Conservation (phyloP, 2,113 vertebrate genomes). For the Anarrhichthys ocellatus region DNA sequence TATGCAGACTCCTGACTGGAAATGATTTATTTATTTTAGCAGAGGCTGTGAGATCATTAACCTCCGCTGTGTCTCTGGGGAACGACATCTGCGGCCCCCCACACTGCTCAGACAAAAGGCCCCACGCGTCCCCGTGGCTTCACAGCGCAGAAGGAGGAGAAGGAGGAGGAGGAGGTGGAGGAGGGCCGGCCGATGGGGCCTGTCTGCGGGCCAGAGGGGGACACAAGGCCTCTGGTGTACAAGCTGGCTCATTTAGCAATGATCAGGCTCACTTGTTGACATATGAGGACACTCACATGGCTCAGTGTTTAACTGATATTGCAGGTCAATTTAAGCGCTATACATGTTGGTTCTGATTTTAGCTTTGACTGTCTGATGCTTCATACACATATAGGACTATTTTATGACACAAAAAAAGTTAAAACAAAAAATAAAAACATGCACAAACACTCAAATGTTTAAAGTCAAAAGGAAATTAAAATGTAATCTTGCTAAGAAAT, state of each 20-base stretch:
- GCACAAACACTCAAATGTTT: background rate
- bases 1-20: conserved; percentile 81
- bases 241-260: conserved; percentile 51
- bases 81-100: conserved; percentile 80
- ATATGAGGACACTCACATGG: background rate
- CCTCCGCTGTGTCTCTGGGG: conserved; percentile 80
- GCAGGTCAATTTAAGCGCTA: background rate
- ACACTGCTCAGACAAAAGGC: conserved; percentile 78
- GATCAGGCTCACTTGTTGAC: conserved; percentile 72
- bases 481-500: background rate
- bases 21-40: conserved; percentile 80
- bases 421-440: background rate
- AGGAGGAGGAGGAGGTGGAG: conserved; percentile 43
- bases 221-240: conserved; percentile 33
- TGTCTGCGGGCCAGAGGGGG: conserved; percentile 44
- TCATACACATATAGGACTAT: background rate
- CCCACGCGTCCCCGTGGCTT: conserved; percentile 66
- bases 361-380: background rate
- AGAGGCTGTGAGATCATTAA: conserved; percentile 85
- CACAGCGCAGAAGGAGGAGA: conserved; percentile 46
- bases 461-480: background rate
- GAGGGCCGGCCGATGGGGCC: conserved; percentile 36
- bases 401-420: background rate
- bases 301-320: background rate
- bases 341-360: background rate